These are phyloP conservation scores for Pyrrhosoma nymphula DNA, from an alignment of 2,888 invertebrate species.

Conservation along the genomic window DNA sequence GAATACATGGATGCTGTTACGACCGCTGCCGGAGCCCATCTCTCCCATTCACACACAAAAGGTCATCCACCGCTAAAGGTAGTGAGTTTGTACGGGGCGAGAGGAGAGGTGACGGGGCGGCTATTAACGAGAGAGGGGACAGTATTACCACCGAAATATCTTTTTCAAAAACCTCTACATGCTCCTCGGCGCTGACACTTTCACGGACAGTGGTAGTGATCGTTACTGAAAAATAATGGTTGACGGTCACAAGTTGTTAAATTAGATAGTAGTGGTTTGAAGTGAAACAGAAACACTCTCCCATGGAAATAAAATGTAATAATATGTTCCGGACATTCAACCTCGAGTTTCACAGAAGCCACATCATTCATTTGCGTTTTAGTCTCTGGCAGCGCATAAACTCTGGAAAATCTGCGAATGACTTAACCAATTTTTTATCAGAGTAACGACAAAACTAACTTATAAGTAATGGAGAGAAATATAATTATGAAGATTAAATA, in stretches of 20 bases:
- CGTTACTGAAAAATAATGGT: not conserved
- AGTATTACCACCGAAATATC: not conserved
- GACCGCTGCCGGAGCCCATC: not conserved
- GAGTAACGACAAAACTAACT: too few relatives aligned
- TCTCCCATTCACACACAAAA: not conserved
- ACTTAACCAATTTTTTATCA: too few relatives aligned
- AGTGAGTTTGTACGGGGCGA: not conserved
- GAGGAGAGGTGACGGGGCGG: not conserved
- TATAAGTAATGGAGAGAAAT: too few relatives aligned
- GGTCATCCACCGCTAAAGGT: conserved; percentile 49
- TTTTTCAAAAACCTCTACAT: not conserved
- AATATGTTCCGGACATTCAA: too few relatives aligned
- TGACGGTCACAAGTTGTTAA: not conserved
- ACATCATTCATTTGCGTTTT: too few relatives aligned
- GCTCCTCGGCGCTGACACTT: not conserved
- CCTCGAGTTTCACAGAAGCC: too few relatives aligned
- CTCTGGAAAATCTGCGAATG: too few relatives aligned
- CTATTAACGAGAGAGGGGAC: not conserved
- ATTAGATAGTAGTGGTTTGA: too few relatives aligned
- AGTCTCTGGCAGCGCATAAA: too few relatives aligned
- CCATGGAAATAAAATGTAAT: too few relatives aligned
- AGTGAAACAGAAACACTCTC: too few relatives aligned
- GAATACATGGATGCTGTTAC: conserved; percentile 19
- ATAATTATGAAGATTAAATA: too few relatives aligned
- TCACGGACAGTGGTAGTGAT: not conserved